Evolutionary conservation across 2,113 vertebrate genomes (phyloP).

Genomic region (Tetrao urogallus): DNA sequence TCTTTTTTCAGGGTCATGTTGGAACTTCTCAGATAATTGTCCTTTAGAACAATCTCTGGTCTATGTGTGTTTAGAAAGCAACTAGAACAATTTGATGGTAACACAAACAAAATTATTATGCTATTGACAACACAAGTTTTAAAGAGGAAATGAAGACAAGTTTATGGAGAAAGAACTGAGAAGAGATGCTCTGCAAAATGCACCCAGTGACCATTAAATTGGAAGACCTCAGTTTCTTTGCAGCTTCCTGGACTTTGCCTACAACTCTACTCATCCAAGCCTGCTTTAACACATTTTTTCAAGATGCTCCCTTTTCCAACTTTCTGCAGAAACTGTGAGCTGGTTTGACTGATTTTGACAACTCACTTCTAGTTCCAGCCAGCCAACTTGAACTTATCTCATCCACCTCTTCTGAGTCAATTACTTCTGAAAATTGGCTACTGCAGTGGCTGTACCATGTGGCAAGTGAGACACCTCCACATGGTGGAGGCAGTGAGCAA

Average conservation of each 20-base stretch:
- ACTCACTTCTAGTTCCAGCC: neutral
- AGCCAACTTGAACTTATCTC: neutral
- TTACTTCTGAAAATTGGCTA: fast-evolving
- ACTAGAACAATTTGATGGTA: neutral
- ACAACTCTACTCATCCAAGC: neutral
- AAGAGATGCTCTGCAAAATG: neutral
- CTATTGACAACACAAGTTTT: neutral
- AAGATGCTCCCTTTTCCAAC: neutral
- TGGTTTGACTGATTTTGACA: neutral
- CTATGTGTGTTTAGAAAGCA: neutral
- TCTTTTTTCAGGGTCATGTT: neutral
- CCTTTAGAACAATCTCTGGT: neutral
- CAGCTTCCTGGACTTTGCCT: neutral
- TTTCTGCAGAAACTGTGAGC: neutral
- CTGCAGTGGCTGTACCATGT: fast-evolving
- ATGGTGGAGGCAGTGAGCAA: slow-evolving; percentile 30
- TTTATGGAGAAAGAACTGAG: neutral
- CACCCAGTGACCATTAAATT: neutral
- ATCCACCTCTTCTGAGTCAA: neutral
- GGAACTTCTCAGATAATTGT: neutral
- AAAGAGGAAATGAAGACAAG: neutral
- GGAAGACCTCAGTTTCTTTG: neutral
- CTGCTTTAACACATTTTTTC: neutral
- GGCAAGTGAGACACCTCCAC: neutral
- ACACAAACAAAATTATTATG: neutral